Evolutionary conservation across 2,113 vertebrate species (phyloP), one percentile per base, ranked within the genome.

Genomic region (Myiozetetes cayanensis): DNA sequence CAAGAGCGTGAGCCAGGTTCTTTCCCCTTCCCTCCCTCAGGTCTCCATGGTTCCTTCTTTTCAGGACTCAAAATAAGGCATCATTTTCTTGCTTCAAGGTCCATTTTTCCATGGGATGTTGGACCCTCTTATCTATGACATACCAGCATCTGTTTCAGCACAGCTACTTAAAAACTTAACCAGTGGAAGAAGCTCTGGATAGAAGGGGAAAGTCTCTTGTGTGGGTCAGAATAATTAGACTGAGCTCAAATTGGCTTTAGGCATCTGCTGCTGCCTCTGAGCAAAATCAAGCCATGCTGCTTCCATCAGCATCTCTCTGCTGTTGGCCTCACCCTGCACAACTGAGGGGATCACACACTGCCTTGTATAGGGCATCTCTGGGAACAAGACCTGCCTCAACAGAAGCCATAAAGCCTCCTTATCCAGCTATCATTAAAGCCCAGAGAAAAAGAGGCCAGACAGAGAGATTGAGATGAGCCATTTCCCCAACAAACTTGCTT

Each of bases 401-500:
- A 66, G 94, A 43, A 92, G 95, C 89, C 74, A 58, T 91, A 89
- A 92, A 96, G 77, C 91, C 66, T 87, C 63, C 75, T 94, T 11
- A 59, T 33, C 62, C 66, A 70, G 83, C 84, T 88, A 77, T 73
- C 47, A 76, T 63, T 47, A 80, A 78, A 85, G 93, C 93, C 89
- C 75, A 93, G 93, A 94, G 93, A 85, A 96, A 44, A 79, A 87
- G 82, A 76, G 61, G 95, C 82, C 90, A 83, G 93, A 80, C 13
- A 91, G 80, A 71, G 87, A 95, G 96, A 96, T 35, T 91, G 63
- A 67, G 90, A 93, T 86, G 94, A 89, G 83, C 96, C 73, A 80
- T 37, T 93, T 63, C 95, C 96, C 97, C 94, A 97, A 96, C 96
- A 95, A 97, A 95, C 84, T 95, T 80, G 87, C 94, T 96, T 94